phyloP scores from a whole-genome alignment of 2,888 invertebrate genomes.

The Boloria selene region DNA sequence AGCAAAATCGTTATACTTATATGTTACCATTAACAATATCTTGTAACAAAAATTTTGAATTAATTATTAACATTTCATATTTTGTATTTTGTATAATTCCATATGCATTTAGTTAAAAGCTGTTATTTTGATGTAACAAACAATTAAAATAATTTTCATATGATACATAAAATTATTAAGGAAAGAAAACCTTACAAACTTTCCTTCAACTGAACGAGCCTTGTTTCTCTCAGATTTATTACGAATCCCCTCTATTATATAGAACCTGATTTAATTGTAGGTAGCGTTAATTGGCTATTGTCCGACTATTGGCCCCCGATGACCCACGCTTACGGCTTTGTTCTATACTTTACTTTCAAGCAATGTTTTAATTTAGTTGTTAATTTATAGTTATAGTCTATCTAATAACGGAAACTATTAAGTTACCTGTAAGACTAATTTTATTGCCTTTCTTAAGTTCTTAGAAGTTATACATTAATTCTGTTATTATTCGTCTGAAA shows the following conservation, averaged over 20 bases:
- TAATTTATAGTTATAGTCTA: conserved; percentile 15
- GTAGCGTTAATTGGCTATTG: conserved; percentile 71
- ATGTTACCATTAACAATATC: too few species aligned
- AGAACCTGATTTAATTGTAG: conserved; percentile 63
- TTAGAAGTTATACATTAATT: conserved; percentile 12
- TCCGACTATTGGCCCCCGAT: conserved; percentile 58
- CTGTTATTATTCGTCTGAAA: neutral
- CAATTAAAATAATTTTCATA: too few species aligned
- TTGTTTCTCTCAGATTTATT: conserved; percentile 13
- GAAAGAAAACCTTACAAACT: neutral
- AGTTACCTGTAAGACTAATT: conserved; percentile 11
- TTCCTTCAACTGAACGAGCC: neutral
- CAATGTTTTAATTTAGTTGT: conserved; percentile 20
- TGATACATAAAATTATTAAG: neutral
- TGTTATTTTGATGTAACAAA: too few species aligned
- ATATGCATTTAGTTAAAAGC: too few species aligned
- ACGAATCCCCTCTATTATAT: conserved; percentile 18
- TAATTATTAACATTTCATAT: too few species aligned
- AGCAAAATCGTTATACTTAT: too few species aligned
- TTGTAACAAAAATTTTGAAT: too few species aligned
- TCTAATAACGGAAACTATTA: conserved; percentile 16
- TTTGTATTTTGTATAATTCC: too few species aligned
- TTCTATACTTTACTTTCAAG: conserved; percentile 42
- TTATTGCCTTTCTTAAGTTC: conserved; percentile 7
- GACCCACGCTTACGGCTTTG: conserved; percentile 55